Evolutionary conservation across 2,888 invertebrate genomes (phyloP).

Genomic region (Hemithea aestivaria): DNA sequence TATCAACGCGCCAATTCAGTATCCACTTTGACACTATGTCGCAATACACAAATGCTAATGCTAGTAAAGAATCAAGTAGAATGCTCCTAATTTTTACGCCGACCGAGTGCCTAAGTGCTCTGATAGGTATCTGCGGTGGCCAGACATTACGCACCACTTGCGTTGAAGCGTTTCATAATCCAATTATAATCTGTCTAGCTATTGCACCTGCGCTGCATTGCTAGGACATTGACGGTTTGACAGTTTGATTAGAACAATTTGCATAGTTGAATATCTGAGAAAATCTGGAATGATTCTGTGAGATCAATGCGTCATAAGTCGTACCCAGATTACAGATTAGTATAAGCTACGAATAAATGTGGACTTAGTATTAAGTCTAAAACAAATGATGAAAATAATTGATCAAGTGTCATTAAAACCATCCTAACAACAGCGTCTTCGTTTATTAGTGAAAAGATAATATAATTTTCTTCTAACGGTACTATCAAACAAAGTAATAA

Average conservation of each 20-base stretch:
- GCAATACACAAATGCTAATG: background rate
- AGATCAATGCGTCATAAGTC: too few relatives aligned
- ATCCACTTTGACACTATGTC: too few relatives aligned
- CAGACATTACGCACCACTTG: constrained; percentile 60
- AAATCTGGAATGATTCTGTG: too few relatives aligned
- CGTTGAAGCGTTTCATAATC: constrained; percentile 54
- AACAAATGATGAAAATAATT: too few relatives aligned
- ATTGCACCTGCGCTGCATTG: constrained; percentile 34
- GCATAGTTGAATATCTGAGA: constrained; percentile 16
- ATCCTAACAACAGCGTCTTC: too few relatives aligned
- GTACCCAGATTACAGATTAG: too few relatives aligned
- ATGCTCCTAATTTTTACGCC: background rate
- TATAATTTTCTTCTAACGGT: too few relatives aligned
- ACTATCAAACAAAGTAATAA: constrained; percentile 15
- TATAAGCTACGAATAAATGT: too few relatives aligned
- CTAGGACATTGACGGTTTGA: constrained; percentile 23
- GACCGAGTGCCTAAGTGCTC: constrained; percentile 1
- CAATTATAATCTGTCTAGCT: constrained; percentile 45
- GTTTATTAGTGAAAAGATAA: too few relatives aligned
- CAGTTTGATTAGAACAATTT: constrained; percentile 23
- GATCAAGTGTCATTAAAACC: too few relatives aligned
- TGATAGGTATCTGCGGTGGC: constrained; percentile 19
- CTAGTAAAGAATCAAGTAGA: background rate
- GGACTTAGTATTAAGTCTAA: too few relatives aligned
- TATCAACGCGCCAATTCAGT: too few relatives aligned